Evolutionary conservation across 1,140 invertebrate genomes (phyloP).

Genomic region (Sarcophaga peregrina): DNA sequence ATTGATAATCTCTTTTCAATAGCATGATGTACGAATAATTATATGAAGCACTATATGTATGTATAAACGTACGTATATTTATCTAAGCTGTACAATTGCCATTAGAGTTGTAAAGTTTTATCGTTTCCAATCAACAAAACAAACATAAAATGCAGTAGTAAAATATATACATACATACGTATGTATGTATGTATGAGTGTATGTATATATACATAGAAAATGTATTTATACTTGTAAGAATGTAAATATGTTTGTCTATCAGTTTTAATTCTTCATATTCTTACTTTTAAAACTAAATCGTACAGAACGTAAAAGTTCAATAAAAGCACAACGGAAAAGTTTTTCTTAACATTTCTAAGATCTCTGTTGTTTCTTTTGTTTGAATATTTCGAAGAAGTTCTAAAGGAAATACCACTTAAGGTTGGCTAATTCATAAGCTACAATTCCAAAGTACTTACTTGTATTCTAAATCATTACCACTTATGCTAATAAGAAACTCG

Average conservation of each 20-base stretch:
- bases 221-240: background rate
- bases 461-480: too few species aligned
- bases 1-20: too few species aligned
- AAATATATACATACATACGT: background rate
- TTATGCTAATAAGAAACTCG: too few species aligned
- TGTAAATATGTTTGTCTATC: too few species aligned
- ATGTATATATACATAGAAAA: background rate
- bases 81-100: background rate
- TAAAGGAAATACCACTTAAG: too few species aligned
- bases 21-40: too few species aligned
- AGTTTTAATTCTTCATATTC: background rate
- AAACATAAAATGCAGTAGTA: background rate
- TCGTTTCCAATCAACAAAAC: slow-evolving; percentile 22
- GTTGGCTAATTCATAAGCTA: too few species aligned
- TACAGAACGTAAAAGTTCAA: background rate
- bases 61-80: background rate
- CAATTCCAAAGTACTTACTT: too few species aligned
- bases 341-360: background rate
- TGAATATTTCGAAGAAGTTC: too few species aligned
- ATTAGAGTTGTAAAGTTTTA: slow-evolving; percentile 27
- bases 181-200: background rate
- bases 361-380: too few species aligned
- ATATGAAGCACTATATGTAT: too few species aligned
- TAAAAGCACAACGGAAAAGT: background rate
- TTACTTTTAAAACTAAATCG: background rate